A percentile compares a stretch with the other conserved stretches of the same genome.
Conservation (phyloP, 2,113 vertebrate genomes). For the Ailuropoda melanoleuca region DNA sequence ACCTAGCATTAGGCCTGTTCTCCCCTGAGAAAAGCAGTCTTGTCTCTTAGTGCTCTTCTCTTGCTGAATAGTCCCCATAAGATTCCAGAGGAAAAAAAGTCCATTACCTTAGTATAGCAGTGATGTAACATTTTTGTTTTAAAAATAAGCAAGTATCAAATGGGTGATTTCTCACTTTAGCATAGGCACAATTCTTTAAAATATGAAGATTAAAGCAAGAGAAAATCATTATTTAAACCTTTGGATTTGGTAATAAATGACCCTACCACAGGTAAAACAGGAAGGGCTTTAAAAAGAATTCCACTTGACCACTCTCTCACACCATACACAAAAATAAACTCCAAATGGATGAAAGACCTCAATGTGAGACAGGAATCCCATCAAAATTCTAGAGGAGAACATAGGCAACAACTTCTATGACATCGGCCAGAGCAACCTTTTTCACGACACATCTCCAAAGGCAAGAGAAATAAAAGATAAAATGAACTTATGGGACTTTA, state of each 20-base stretch:
- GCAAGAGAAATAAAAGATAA: too few species aligned
- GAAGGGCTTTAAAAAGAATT: not conserved
- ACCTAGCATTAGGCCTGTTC: not conserved
- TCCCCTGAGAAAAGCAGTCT: not conserved
- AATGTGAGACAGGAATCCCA: too few species aligned
- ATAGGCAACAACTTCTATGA: too few species aligned
- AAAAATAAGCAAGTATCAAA: conserved; percentile 41
- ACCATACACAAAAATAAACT: too few species aligned
- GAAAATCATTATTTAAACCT: not conserved
- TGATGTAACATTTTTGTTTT: not conserved
- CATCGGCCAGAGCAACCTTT: too few species aligned
- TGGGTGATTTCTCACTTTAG: not conserved
- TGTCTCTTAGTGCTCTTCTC: not conserved
- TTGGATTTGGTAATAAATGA: not conserved
- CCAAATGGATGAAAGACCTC: too few species aligned
- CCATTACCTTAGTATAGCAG: not conserved
- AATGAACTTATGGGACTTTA: too few species aligned
- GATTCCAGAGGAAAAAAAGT: not conserved
- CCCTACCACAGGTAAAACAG: not conserved
- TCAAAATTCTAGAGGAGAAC: too few species aligned
- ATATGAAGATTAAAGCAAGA: not conserved
- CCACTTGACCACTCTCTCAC: too few species aligned
- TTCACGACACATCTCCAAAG: too few species aligned
- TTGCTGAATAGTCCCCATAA: not conserved
- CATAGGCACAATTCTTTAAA: not conserved